A percentile compares a stretch with the other conserved stretches of the same genome.
Conservation (phyloP, 2,113 vertebrate species). For the Xiphias gladius region DNA sequence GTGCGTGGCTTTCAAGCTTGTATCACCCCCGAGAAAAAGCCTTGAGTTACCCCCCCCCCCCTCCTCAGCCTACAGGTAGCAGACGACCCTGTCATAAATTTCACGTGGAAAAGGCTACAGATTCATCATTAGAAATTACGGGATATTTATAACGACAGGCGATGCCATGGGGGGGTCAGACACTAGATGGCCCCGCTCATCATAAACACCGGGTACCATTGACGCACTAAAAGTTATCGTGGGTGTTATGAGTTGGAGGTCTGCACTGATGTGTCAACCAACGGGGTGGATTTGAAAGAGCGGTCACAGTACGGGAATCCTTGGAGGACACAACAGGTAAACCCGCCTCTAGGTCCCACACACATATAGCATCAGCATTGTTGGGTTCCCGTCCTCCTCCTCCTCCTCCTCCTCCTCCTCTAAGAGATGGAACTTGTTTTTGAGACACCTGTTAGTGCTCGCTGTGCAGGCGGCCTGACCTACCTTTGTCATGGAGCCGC, state of each 20-base stretch:
- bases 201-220: not conserved
- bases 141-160: not conserved
- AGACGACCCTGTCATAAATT: not conserved
- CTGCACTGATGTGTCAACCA: not conserved
- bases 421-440: slow-evolving; percentile 36
- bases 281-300: not conserved
- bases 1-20: slow-evolving; percentile 19
- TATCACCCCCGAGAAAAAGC: slow-evolving; percentile 12
- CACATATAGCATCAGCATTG: not conserved
- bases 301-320: slow-evolving; percentile 15
- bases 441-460: slow-evolving; percentile 71
- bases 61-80: slow-evolving; percentile 21
- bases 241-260: not conserved
- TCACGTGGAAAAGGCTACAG: not conserved
- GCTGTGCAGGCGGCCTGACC: slow-evolving; percentile 53
- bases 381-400: not conserved
- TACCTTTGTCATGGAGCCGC: slow-evolving; percentile 93
- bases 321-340: slow-evolving; percentile 24
- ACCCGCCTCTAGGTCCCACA: slow-evolving; percentile 16
- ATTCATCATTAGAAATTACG: not conserved
- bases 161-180: not conserved
- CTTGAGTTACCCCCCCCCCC: not conserved
- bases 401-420: slow-evolving; percentile 17
- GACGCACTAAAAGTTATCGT: not conserved
- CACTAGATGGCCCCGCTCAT: not conserved